These are phyloP conservation scores for Agrotis exclamationis DNA, from an alignment of 2,888 invertebrate genomes.

Conservation along the genomic window DNA sequence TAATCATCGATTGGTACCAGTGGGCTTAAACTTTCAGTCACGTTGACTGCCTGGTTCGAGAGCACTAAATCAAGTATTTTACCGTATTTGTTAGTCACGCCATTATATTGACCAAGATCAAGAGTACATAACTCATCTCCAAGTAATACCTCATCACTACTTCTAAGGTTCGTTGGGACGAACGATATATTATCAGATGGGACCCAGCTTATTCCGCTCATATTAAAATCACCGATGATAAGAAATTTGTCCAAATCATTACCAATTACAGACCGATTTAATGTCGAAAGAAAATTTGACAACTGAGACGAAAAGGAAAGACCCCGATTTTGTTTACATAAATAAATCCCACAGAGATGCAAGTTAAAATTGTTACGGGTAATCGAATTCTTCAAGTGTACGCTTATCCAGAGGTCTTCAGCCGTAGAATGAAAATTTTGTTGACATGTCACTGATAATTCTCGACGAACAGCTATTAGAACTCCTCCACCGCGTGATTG, in stretches of 20 bases:
- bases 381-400: constrained; percentile 1
- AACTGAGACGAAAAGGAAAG: no score
- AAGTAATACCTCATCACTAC: no score
- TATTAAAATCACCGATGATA: no score
- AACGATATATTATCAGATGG: no score
- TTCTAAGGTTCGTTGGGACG: no score
- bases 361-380: constrained; percentile 8
- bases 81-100: neutral
- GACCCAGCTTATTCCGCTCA: no score
- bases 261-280: no score
- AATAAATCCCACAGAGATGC: constrained; percentile 1
- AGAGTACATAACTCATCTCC: no score
- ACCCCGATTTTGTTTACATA: no score
- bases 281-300: no score
- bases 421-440: constrained; percentile 20
- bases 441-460: constrained; percentile 6
- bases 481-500: constrained; percentile 25
- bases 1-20: constrained; percentile 9
- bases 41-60: constrained; percentile 4
- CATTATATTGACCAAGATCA: no score
- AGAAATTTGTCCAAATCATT: no score
- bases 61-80: constrained; percentile 26
- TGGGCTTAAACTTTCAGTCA: neutral
- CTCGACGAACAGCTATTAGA: constrained; percentile 29
- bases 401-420: constrained; percentile 30